These are phyloP conservation scores for Agelaius phoeniceus DNA, from an alignment of 2,113 vertebrate genomes.

Conservation along the genomic window DNA sequence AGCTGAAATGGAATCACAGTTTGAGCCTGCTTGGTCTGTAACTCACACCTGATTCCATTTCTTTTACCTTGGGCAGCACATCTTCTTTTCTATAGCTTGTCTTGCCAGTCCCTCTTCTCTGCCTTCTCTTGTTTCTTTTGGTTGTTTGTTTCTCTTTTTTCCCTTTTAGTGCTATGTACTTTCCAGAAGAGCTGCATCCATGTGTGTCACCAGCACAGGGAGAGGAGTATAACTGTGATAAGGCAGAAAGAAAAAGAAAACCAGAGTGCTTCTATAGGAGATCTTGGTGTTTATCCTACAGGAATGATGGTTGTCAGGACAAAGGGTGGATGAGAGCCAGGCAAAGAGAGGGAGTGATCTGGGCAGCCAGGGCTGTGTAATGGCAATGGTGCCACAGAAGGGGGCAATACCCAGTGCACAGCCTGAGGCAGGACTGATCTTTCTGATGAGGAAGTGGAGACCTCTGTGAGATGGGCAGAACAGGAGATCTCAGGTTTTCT, in stretches of 20 bases:
- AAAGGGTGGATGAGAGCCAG: not conserved
- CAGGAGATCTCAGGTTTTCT: not conserved
- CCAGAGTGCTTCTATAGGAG: not conserved
- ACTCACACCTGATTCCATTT: not conserved
- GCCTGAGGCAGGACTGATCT: not conserved
- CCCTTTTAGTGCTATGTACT: not conserved
- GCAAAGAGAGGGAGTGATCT: not conserved
- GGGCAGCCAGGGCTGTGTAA: not conserved
- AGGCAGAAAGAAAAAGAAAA: not conserved
- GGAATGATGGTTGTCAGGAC: not conserved
- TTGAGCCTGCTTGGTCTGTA: not conserved
- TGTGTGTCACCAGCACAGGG: not conserved
- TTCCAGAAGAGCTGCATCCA: not conserved
- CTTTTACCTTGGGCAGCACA: not conserved
- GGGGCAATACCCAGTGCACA: not conserved
- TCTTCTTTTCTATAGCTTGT: not conserved
- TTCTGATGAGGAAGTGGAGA: not conserved
- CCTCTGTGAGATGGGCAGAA: not conserved
- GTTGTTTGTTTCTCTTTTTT: not conserved
- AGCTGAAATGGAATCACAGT: not conserved
- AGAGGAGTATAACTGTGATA: not conserved
- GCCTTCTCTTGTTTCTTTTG: not conserved
- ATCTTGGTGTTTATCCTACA: not conserved
- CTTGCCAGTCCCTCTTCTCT: not conserved
- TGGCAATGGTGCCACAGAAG: not conserved